Conservation (phyloP, 1,140 invertebrate species). For the Plutomurus gul region DNA sequence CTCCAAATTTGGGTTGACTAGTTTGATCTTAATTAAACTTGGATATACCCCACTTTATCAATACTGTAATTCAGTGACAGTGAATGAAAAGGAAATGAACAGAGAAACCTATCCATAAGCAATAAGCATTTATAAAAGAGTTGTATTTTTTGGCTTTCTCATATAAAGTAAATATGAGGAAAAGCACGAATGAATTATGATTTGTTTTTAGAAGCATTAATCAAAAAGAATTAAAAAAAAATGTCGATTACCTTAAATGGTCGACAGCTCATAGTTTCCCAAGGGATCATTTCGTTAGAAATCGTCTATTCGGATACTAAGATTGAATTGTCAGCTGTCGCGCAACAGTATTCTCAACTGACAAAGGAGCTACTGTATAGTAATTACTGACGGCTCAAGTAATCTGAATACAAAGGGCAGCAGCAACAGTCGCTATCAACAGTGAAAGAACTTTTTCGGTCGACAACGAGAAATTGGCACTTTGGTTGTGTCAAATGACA, state of each 20-base stretch:
- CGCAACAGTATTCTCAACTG: no score
- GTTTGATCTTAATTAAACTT: no score
- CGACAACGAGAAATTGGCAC: not conserved
- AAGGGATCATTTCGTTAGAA: conserved; percentile 4
- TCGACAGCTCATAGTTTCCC: not conserved
- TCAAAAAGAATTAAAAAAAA: not conserved
- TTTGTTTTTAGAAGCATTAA: not conserved
- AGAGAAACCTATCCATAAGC: no score
- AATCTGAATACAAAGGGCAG: not conserved
- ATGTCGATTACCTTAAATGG: not conserved
- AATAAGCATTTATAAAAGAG: no score
- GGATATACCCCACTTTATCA: no score
- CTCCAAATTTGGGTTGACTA: no score
- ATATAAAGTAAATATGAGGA: no score
- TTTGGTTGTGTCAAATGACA: not conserved
- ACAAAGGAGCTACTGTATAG: no score
- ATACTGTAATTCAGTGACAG: no score
- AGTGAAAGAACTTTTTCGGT: not conserved
- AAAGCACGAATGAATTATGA: not conserved
- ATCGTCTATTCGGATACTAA: not conserved
- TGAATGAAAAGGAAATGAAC: no score
- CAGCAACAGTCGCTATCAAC: not conserved
- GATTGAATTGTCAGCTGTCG: not conserved
- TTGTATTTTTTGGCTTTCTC: no score
- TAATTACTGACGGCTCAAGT: no score